These are phyloP conservation scores for Panorpa germanica DNA, from an alignment of 2,888 invertebrate genomes.

Conservation along the genomic window DNA sequence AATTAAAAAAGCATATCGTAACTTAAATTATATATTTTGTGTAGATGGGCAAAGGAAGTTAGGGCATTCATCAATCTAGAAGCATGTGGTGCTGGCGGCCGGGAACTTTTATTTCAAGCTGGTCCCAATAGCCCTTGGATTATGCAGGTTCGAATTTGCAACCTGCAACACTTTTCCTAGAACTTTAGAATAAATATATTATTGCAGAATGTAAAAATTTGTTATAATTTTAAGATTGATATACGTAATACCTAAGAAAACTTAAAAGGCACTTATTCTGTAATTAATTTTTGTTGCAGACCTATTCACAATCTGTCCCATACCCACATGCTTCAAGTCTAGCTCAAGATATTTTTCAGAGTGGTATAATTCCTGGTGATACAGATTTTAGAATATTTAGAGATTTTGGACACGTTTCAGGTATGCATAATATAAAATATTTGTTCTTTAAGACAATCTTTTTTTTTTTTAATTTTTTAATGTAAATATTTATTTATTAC, in stretches of 20 bases:
- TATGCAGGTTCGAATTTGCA: slow-evolving; percentile 20
- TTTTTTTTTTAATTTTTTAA: not conserved
- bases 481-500: slow-evolving; percentile 3
- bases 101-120: slow-evolving; percentile 56
- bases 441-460: slow-evolving; percentile 3
- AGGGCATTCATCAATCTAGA: slow-evolving; percentile 55
- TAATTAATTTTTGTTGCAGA: slow-evolving; percentile 19
- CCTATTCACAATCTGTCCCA: slow-evolving; percentile 43
- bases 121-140: slow-evolving; percentile 41
- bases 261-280: not conserved
- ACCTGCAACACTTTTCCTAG: not conserved
- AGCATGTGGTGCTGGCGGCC: slow-evolving; percentile 55
- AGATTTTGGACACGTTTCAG: slow-evolving; percentile 63
- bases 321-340: slow-evolving; percentile 58
- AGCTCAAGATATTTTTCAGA: slow-evolving; percentile 62
- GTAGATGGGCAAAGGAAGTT: slow-evolving; percentile 43
- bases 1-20: too few relatives aligned
- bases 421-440: slow-evolving; percentile 23
- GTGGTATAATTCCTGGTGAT: slow-evolving; percentile 58
- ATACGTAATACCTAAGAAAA: not conserved
- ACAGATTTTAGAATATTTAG: slow-evolving; percentile 63
- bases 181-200: slow-evolving; percentile 12
- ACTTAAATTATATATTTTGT: slow-evolving; percentile 3
- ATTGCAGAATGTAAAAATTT: not conserved
- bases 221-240: slow-evolving; percentile 1